Evolutionary conservation across 2,888 invertebrate genomes (phyloP), one percentile per base, ranked within the genome.

Genomic region (Saturnia pavonia): DNA sequence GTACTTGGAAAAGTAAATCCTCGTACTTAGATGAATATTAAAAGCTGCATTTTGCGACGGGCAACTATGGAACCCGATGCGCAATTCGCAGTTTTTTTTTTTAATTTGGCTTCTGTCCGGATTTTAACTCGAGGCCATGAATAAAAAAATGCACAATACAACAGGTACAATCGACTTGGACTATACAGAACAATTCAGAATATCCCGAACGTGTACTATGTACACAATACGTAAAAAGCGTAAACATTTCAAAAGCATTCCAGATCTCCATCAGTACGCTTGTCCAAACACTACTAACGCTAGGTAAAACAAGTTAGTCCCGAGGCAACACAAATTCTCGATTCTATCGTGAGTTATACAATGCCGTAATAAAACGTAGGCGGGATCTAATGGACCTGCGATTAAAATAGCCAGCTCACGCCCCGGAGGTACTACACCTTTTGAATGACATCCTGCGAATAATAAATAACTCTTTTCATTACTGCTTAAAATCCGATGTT

Each of bases 211-310:
- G 71, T 78, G 75, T 77, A 76, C 2, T 74, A 76, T 79, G 74
- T 74, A 73, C n/a, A n/a, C n/a, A n/a, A n/a, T 72, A 74, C 77
- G 74, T 81, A 82, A 80, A 60, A 81, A 79, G 79, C 79, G 85
- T 88, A 88, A 88, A 88, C 86, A 87, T 88, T 86, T 84, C 81
- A 84, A 80, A 86, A 82, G 78, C 82, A 74, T 80, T 80, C 75
- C 78, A 80, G 82, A 77, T 83, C 76, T 81, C 84, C 84, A 85
- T 86, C 86, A 85, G 80, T 78, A 75, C 74, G 80, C 79, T 81
- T 88, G 86, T 87, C 88, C 85, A 87, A 88, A 88, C 87, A 87
- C 73, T 68, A 87, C 73, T 67, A 68, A 69, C 73, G 77, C 71
- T 80, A 74, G 78, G 76, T 81, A 82, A 83, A 85, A 83, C 84